Base-by-base conservation (phyloP, 2,113 vertebrate species). In the Perca schrenkii region DNA sequence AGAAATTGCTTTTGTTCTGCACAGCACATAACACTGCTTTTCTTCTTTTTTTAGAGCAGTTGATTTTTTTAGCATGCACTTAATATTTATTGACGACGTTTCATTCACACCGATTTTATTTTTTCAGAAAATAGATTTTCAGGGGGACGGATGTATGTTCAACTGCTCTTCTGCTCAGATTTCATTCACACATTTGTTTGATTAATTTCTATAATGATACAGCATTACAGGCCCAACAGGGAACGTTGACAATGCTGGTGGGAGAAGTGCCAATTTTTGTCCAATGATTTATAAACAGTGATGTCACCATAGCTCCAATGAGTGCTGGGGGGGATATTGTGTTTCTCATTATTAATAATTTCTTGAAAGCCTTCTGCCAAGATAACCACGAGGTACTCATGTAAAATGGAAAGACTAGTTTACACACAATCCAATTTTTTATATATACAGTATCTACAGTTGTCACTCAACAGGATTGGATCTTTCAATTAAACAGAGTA, bases 81-180 rank as follows among this genome's bases (percentile, higher is more conserved):
- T 43, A 43, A 43, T 43, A 43, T 43, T 43, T 43, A 43, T 43
- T 8, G 10, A 43, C 40, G 10, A 11, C 8, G 2, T 43, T 43
- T 43, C 40, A 2, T 43, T 11, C 11, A 10, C 25, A 73, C 40
- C 21, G 57, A 13, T 84, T 64, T 47, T 16, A 10, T 40, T 75
- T 76, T 84, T 62, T 71, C 57, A 84, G 68, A 67, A 79, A 66
- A 86, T 14, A 22, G 46, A 77, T 70, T 87, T 79, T 84, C 79
- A 89, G 75, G 82, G 78, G 64, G 57, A 86, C 58, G 84, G 22
- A 63, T 68, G 7, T 19, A 57, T 47, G 46, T 84, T 75, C 75
- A 88, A 84, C 61, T 92, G 88, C 92, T 93, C 84, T 92, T 92
- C 91, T 94, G 92, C 92, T 93, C 88, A 67, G 16, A 56, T 34